Percentiles rank a stretch among this genome's conserved stretches.
phyloP scores from a whole-genome alignment of 2,113 vertebrate genomes.

The Hystrix cristata region DNA sequence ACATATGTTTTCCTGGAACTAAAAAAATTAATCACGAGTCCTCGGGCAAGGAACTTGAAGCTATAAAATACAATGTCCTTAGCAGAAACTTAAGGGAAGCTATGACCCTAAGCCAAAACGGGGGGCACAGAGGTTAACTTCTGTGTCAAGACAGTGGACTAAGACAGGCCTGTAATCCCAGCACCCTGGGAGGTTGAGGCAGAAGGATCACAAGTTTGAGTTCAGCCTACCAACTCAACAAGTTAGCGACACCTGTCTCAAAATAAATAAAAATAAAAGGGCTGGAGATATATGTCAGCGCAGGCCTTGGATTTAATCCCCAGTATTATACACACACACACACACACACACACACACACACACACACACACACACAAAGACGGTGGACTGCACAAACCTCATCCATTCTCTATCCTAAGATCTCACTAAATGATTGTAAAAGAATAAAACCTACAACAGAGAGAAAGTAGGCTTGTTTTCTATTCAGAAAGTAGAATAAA shows the following conservation, averaged over 20 bases:
- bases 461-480: not conserved
- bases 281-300: not conserved
- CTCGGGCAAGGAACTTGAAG: not conserved
- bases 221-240: not conserved
- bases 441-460: constrained; percentile 8
- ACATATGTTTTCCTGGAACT: not conserved
- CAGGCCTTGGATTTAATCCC: not conserved
- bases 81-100: not conserved
- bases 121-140: not conserved
- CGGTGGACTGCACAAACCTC: not conserved
- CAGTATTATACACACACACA: not conserved
- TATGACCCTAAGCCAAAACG: not conserved
- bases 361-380: not conserved
- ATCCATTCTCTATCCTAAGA: not conserved
- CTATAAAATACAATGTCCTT: not conserved
- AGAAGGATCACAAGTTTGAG: not conserved
- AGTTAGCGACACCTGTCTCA: not conserved
- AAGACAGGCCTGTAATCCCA: not conserved
- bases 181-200: not conserved
- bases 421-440: not conserved
- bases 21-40: not conserved
- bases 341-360: too few species aligned
- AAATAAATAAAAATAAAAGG: not conserved
- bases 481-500: not conserved
- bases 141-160: not conserved